Base-by-base conservation (phyloP, 2,113 vertebrate genomes). In the Erpornis zantholeuca region DNA sequence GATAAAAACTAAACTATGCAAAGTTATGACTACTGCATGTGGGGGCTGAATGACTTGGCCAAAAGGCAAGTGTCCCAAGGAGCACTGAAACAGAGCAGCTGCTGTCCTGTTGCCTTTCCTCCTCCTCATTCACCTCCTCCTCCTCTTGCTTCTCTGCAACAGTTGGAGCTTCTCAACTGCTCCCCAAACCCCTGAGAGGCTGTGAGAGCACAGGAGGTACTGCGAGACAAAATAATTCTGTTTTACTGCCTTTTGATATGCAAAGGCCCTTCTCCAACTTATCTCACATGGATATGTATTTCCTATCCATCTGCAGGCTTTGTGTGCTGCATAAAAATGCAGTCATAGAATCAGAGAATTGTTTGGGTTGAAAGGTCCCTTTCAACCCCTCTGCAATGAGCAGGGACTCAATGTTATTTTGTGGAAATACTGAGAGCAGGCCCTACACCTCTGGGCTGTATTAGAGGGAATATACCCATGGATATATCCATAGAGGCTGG, bases 81-180 rank as follows among this genome's bases (percentile, higher is more conserved):
- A 91, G 35, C 53, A 35, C 27, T 88, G 90, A 95, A 82, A 77
- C 22, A 81, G 47, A 85, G 47, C 88, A 94, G 88, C 83, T 96
- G 92, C 77, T 87, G 76, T 54, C 24, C 33, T 60, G 52, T 56
- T 4, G 31, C 60, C n/a, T 49, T 81, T 44, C 45, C 64, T 79
- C 22, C 73, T n/a, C 40, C 24, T 81, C 29, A 23, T 77, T 33
- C 12, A 3, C 60, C 28, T 53, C 70, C 61, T 82, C 49, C 72
- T 54, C 56, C 20, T 73, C 24, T 17, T 86, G 38, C 52, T 88
- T 28, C 69, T 47, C 71, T 2, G 3, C 52, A 92, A 49, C 68
- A 73, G 57, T 47, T 79, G 42, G 59, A 65, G 40, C 28, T 68
- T 72, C 78, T 90, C 59, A 88, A 54, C 63, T 28, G 35, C 63